Base-by-base conservation (phyloP, 2,888 invertebrate species). In the Volucella bombylans region DNA sequence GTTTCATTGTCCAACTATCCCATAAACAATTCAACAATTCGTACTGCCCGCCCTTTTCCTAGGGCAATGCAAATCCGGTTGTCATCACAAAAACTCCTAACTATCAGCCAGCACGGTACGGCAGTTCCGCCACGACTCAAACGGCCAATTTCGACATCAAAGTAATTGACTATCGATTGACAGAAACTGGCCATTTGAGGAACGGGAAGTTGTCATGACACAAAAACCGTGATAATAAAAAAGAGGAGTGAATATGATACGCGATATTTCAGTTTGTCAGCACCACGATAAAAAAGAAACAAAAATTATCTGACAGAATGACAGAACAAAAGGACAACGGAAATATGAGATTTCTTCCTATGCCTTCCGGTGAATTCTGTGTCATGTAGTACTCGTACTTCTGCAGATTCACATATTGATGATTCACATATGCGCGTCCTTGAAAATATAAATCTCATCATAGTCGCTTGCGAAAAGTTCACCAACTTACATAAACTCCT, bases 101-200 rank as follows among this genome's bases (percentile, higher is more conserved):
- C 59, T 50, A 55, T 23, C 39, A 39, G 18, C 52, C 14, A 52
- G 52, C 52, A 50, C 14, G 9, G 39, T 15, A 47, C 12, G 31
- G 39, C 50, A 61, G 38, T 77, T 82, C 83, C 74, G 49, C 64
- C 43, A 45, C 31, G n/a, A 69, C 45, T 61, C 80, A 45, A 71
- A 83, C 67, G 80, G 69, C 65, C 71, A 76, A 62, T 85, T 76
- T 62, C 71, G 6, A 4, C 31, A 74, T 80, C 74, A 73, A 67
- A 76, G 81, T 67, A 76, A 85, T 85, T 80, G 83, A 43, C 69
- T 81, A 85, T 85, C 83, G 71, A 85, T 85, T 85, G 83, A 50
- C 71, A 62, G 54, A 62, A 85, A 81, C 72, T 76, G 76, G 61
- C 62, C 80, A 57, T 79, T 41, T 18, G 82, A 52, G 72, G 55